Evolutionary conservation across 1,140 invertebrate species (phyloP).

Genomic region (Ruditapes philippinarum): DNA sequence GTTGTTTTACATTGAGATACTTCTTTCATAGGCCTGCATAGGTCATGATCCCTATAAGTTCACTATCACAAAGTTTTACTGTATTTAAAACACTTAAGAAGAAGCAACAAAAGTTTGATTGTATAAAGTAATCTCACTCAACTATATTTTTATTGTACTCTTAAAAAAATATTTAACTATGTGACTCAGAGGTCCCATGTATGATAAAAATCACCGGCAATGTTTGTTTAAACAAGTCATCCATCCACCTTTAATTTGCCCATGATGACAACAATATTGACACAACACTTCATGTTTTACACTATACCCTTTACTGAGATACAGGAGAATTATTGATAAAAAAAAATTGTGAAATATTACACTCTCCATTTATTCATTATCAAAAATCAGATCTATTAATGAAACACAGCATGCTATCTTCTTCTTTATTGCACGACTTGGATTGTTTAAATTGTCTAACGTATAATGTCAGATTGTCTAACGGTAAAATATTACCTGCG

Average conservation of each 20-base stretch:
- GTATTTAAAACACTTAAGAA: too few species aligned
- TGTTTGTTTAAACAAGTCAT: constrained; percentile 9
- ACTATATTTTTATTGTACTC: background rate
- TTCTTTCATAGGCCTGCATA: too few species aligned
- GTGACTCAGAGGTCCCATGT: background rate
- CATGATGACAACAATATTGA: constrained; percentile 42
- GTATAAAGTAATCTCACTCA: too few species aligned
- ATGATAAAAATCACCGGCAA: constrained; percentile 10
- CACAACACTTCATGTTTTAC: constrained; percentile 28
- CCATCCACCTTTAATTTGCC: constrained; percentile 25
- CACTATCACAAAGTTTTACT: too few species aligned
- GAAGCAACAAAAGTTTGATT: too few species aligned
- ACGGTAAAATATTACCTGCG: constrained; percentile 22
- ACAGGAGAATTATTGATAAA: constrained; percentile 17
- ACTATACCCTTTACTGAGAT: constrained; percentile 2
- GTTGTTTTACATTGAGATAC: too few species aligned
- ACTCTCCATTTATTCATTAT: constrained; percentile 44
- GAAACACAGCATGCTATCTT: background rate
- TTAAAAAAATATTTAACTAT: background rate
- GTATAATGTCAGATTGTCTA: constrained; percentile 13
- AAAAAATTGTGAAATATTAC: constrained; percentile 37
- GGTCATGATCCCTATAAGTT: too few species aligned
- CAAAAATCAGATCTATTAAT: background rate
- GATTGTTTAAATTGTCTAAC: too few species aligned
- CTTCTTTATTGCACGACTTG: background rate